Percentiles rank a stretch among this genome's conserved stretches.
Evolutionary conservation across 2,888 invertebrate genomes (phyloP).

Genomic region (Pseudoips prasinana): DNA sequence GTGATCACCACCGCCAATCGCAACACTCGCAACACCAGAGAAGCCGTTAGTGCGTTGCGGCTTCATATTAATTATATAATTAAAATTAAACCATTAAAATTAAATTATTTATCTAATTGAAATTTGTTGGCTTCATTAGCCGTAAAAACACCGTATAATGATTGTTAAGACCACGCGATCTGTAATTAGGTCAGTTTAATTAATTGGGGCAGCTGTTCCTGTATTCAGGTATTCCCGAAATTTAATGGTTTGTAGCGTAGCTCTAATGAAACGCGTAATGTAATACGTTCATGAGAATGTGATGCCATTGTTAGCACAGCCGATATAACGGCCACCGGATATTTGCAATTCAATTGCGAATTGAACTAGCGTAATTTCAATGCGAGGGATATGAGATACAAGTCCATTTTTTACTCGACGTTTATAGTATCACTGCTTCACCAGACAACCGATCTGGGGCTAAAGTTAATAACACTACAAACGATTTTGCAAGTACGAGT

Average conservation of each 20-base stretch:
- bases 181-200: slow-evolving; percentile 30
- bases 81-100: too few species aligned
- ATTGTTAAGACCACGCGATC: slow-evolving; percentile 2
- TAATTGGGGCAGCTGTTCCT: slow-evolving; percentile 19
- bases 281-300: slow-evolving; percentile 26
- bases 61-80: too few species aligned
- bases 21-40: neutral
- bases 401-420: slow-evolving; percentile 8
- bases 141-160: slow-evolving; percentile 1
- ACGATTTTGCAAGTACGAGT: too few species aligned
- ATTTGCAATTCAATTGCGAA: slow-evolving; percentile 46
- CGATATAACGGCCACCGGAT: slow-evolving; percentile 40
- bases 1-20: neutral
- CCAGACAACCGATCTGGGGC: too few species aligned
- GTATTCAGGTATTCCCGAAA: slow-evolving; percentile 16
- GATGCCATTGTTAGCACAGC: slow-evolving; percentile 38
- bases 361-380: slow-evolving; percentile 37
- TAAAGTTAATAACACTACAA: too few species aligned
- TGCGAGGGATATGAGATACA: slow-evolving; percentile 29
- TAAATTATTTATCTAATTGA: neutral
- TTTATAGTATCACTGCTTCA: too few species aligned
- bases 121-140: slow-evolving; percentile 2
- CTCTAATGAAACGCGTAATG: slow-evolving; percentile 23
- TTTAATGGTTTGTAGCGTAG: slow-evolving; percentile 24
- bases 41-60: too few species aligned